Evolutionary conservation across 2,113 vertebrate genomes (phyloP).

Genomic region (Jaculus jaculus): DNA sequence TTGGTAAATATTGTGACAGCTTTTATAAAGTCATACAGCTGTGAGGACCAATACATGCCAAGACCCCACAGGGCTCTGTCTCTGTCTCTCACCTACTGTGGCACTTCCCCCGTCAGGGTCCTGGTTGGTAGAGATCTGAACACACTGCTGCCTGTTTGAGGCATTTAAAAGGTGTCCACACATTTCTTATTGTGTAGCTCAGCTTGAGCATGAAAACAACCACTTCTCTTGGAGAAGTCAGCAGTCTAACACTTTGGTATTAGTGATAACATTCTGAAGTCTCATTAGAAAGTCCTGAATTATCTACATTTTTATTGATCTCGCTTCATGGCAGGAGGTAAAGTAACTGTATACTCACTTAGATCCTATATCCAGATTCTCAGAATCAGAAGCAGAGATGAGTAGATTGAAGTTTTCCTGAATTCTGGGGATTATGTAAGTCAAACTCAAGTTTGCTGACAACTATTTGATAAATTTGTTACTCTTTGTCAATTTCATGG

Average conservation of each 20-base stretch:
- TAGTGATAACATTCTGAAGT: not conserved
- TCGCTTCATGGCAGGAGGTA: not conserved
- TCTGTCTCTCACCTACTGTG: not conserved
- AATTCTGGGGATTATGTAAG: not conserved
- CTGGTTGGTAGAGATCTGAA: not conserved
- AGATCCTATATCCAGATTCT: not conserved
- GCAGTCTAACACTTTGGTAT: not conserved
- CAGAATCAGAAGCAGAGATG: not conserved
- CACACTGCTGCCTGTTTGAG: not conserved
- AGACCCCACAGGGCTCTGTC: not conserved
- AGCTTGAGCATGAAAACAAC: not conserved
- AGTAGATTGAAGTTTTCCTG: not conserved
- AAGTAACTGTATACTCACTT: not conserved
- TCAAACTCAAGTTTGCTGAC: not conserved
- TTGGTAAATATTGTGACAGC: not conserved
- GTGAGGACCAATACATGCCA: not conserved
- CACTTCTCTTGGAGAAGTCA: not conserved
- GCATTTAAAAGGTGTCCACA: not conserved
- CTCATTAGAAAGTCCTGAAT: not conserved
- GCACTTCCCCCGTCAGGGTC: not conserved
- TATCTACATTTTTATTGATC: not conserved
- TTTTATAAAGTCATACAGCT: not conserved
- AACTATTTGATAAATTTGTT: not conserved
- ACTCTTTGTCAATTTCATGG: not conserved
- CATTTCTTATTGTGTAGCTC: not conserved